phyloP scores from a whole-genome alignment of 2,797 vertebrate species.

The Naso thynnoides region DNA sequence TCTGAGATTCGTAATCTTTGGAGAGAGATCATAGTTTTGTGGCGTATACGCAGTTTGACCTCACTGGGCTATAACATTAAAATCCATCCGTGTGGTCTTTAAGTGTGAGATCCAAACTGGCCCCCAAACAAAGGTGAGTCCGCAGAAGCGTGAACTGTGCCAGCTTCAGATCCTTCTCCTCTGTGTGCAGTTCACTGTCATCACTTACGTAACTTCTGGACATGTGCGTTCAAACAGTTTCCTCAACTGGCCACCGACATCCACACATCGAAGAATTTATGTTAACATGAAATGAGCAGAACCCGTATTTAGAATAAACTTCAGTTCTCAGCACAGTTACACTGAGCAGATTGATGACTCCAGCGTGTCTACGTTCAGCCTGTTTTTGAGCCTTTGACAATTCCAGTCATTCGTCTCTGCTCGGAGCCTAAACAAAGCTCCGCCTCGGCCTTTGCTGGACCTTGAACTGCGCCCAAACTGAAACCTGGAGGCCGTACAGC shows the following conservation, averaged over 20 bases:
- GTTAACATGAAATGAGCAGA: conserved; percentile 5
- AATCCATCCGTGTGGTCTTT: neutral
- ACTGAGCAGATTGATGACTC: conserved; percentile 53
- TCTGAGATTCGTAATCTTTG: conserved; percentile 24
- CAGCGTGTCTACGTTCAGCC: conserved; percentile 51
- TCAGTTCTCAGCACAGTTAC: conserved; percentile 16
- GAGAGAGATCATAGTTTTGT: conserved; percentile 34
- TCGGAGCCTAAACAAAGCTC: conserved; percentile 60
- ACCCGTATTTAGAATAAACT: conserved; percentile 39
- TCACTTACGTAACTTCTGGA: conserved; percentile 36
- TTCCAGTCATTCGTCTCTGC: conserved; percentile 54
- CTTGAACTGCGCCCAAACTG: conserved; percentile 53
- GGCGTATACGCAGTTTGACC: conserved; percentile 14
- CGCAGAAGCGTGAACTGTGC: neutral
- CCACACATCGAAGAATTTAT: neutral
- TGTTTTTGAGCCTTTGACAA: conserved; percentile 35
- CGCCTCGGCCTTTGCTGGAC: conserved; percentile 57
- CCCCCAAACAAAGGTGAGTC: conserved; percentile 6
- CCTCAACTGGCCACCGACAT: conserved; percentile 3
- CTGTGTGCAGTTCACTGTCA: conserved; percentile 30
- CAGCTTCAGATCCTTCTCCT: conserved; percentile 33
- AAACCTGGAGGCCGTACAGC: conserved; percentile 65
- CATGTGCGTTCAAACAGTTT: neutral
- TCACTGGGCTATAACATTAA: conserved; percentile 14
- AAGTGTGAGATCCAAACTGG: conserved; percentile 39